Base-by-base conservation (phyloP, 2,888 invertebrate genomes). In the Epirrita christyi region DNA sequence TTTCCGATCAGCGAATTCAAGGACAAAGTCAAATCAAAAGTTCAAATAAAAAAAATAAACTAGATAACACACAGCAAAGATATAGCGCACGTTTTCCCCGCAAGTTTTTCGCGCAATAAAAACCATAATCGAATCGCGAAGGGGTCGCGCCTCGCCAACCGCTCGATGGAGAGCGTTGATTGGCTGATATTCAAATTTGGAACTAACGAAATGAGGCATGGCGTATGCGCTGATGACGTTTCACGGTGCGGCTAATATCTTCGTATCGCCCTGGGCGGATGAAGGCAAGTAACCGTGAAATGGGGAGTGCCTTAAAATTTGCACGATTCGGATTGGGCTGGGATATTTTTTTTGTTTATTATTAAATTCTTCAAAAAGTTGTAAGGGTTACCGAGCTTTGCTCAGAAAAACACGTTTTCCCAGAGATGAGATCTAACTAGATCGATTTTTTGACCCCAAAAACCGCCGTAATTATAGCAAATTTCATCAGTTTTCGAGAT, bases 161-260 rank as follows among this genome's bases (percentile, higher is more conserved):
- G 70, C 64, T 51, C 58, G 75, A 34, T 50, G 85, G 76, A 81
- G 81, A 71, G 63, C 86, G 85, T 84, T 89, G 88, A 90, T 90
- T 90, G 90, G 90, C 90, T 82, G 88, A 88, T 88, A 90, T 90
- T 88, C 89, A 90, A 88, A 90, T 89, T 89, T 81, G 75, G 69
- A 75, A 73, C 78, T 87, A 88, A 89, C 84, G 63, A 83, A 81
- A 83, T 88, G 73, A 75, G 69, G 70, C 71, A 77, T 79, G 85
- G 82, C 80, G 83, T 84, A 72, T 79, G 81, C 75, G 76, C 78
- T 74, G 82, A 86, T 76, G 79, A 79, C 79, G 78, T 87, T 87
- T 81, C 74, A 77, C 83, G 83, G 76, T 75, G 79, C 69, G 80
- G 89, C 90, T 89, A 90, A 90, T 90, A 90, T 87, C 88, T 86